These are phyloP conservation scores for Synanceia verrucosa DNA, from an alignment of 2,797 vertebrate genomes.

Conservation along the genomic window DNA sequence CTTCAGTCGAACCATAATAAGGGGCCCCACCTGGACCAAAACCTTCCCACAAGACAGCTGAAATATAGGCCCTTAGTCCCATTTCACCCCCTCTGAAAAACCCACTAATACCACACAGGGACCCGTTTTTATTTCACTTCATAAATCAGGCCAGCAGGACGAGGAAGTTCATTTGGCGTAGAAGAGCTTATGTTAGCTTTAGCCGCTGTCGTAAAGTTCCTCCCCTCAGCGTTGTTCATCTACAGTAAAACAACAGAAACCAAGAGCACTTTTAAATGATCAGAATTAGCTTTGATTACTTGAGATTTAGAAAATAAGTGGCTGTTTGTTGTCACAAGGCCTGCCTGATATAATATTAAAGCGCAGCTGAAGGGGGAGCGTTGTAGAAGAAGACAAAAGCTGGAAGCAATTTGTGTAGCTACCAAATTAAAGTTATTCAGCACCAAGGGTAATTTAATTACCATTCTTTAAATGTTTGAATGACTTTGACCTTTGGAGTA, in stretches of 20 bases:
- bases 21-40: slow-evolving; percentile 74
- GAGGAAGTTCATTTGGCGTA: slow-evolving; percentile 74
- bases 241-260: slow-evolving; percentile 52
- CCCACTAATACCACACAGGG: slow-evolving; percentile 78
- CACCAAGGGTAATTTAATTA: slow-evolving; percentile 88
- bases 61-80: slow-evolving; percentile 77
- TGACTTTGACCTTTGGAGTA: slow-evolving; percentile 86
- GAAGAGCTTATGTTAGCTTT: slow-evolving; percentile 77
- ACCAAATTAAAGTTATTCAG: slow-evolving; percentile 88
- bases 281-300: slow-evolving; percentile 80
- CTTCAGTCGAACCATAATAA: slow-evolving; percentile 75
- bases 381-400: slow-evolving; percentile 80
- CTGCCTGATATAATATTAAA: slow-evolving; percentile 79
- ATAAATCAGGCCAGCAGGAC: slow-evolving; percentile 80
- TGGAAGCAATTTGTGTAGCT: slow-evolving; percentile 88
- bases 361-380: slow-evolving; percentile 69
- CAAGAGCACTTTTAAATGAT: slow-evolving; percentile 55
- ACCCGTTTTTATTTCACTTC: slow-evolving; percentile 82
- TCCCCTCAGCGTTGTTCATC: slow-evolving; percentile 37
- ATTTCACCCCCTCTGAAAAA: slow-evolving; percentile 69
- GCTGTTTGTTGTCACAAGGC: slow-evolving; percentile 79
- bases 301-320: slow-evolving; percentile 73
- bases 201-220: slow-evolving; percentile 67
- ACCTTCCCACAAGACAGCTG: slow-evolving; percentile 75
- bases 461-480: slow-evolving; percentile 90